These are phyloP conservation scores for Epistrophe eligans DNA, from an alignment of 2,888 invertebrate species.

Conservation along the genomic window DNA sequence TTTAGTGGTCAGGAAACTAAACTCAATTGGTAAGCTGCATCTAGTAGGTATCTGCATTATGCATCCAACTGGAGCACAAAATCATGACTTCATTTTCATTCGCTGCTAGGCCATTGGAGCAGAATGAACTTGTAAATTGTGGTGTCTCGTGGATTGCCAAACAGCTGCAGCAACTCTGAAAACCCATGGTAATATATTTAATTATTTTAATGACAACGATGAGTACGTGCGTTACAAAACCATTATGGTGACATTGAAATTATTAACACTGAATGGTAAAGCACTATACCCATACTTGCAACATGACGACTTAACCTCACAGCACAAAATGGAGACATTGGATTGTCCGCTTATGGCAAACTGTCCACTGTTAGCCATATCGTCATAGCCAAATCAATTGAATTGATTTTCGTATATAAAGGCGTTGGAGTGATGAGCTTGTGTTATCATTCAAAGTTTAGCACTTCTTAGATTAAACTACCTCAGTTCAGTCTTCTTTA, in stretches of 20 bases:
- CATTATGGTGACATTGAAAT: conserved; percentile 61
- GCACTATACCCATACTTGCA: conserved; percentile 25
- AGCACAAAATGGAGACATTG: conserved; percentile 55
- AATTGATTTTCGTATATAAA: conserved; percentile 56
- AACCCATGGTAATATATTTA: conserved; percentile 32
- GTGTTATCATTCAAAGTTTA: conserved; percentile 47
- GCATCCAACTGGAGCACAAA: conserved; percentile 1
- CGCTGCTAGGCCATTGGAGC: conserved; percentile 38
- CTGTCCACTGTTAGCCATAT: conserved; percentile 23
- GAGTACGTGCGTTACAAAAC: conserved; percentile 55
- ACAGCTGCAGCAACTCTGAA: background rate
- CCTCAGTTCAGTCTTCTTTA: conserved; percentile 32
- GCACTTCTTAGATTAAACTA: conserved; percentile 45
- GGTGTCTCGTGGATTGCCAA: background rate
- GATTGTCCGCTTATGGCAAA: conserved; percentile 33
- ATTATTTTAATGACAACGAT: conserved; percentile 51
- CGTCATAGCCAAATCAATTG: conserved; percentile 19
- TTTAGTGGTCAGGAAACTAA: background rate
- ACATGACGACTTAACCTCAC: conserved; percentile 38
- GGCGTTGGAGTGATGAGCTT: conserved; percentile 40
- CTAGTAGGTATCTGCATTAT: background rate
- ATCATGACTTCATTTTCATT: conserved; percentile 41
- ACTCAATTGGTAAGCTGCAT: background rate
- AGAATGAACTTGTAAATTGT: conserved; percentile 42
- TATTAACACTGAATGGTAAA: conserved; percentile 46